Evolutionary conservation across 2,797 vertebrate species (phyloP).

Genomic region (Podargus strigoides): DNA sequence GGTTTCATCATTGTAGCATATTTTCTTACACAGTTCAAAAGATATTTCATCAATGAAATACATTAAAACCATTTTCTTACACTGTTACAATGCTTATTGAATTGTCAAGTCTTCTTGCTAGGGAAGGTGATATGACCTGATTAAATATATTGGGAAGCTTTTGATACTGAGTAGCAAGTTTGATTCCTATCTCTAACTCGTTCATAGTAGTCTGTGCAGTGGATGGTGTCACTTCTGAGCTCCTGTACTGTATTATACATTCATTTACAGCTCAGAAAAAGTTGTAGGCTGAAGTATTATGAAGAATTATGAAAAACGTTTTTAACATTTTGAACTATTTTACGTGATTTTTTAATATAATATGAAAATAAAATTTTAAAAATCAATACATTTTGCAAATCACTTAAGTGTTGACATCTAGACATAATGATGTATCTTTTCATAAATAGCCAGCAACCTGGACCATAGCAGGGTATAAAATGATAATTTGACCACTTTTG

Average conservation of each 20-base stretch:
- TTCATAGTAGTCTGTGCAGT: background rate
- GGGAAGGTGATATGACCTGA: background rate
- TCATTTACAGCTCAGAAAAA: background rate
- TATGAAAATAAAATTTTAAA: background rate
- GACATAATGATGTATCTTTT: conserved; percentile 4
- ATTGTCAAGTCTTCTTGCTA: background rate
- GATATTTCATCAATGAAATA: background rate
- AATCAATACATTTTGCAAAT: background rate
- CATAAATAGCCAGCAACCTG: background rate
- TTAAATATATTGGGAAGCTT: background rate
- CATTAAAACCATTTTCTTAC: background rate
- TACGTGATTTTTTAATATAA: background rate
- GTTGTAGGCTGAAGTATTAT: background rate
- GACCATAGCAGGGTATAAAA: background rate
- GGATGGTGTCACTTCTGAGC: background rate
- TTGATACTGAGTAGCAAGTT: background rate
- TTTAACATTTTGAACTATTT: background rate
- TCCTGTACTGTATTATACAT: background rate
- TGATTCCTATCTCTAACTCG: background rate
- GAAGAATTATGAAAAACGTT: background rate
- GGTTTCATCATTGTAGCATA: background rate
- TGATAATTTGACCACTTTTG: background rate
- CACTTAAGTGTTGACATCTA: background rate
- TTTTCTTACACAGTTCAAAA: conserved; percentile 39
- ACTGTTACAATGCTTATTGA: background rate